Percentiles rank a stretch among this genome's conserved stretches.
These are phyloP conservation scores for Eulemur albifrons DNA, from an alignment of 2,797 vertebrate genomes.

Conservation along the genomic window DNA sequence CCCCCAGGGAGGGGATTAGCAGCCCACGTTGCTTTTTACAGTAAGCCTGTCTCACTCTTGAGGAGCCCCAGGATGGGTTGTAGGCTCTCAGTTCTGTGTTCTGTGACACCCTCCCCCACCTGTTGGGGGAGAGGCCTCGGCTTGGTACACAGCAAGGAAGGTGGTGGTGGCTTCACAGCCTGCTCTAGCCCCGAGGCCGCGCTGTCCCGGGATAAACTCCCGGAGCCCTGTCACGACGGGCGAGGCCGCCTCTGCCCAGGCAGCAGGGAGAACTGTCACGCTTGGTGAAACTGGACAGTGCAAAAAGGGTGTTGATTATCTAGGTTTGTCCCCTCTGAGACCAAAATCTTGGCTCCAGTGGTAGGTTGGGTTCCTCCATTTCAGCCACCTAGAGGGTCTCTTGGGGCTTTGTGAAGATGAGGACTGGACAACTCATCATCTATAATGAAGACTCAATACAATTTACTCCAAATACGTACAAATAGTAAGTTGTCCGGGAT, in stretches of 20 bases:
- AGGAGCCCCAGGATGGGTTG: not conserved
- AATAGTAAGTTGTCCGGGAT: not conserved
- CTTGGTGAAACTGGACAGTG: rapidly evolving
- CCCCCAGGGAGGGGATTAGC: not conserved
- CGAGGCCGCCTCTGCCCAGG: not conserved
- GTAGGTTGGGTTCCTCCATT: not conserved
- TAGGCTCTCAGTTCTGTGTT: not conserved
- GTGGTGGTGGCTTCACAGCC: not conserved
- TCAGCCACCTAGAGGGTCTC: not conserved
- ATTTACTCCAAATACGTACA: not conserved
- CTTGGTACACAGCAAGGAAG: not conserved
- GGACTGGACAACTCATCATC: not conserved
- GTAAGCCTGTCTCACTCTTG: not conserved
- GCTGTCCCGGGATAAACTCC: not conserved
- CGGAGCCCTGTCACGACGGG: too few species aligned
- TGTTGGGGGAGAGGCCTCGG: not conserved
- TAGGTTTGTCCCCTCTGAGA: too few species aligned
- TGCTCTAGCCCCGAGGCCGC: not conserved
- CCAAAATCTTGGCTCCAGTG: not conserved
- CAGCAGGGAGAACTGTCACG: not conserved
- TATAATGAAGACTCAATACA: rapidly evolving
- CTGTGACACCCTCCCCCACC: not conserved
- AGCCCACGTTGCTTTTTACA: rapidly evolving
- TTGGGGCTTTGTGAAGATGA: not conserved
- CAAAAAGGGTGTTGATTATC: not conserved